Percentiles rank a stretch among this genome's conserved stretches.
phyloP scores from a whole-genome alignment of 2,797 vertebrate genomes.

The Pyrrhura leucotis region DNA sequence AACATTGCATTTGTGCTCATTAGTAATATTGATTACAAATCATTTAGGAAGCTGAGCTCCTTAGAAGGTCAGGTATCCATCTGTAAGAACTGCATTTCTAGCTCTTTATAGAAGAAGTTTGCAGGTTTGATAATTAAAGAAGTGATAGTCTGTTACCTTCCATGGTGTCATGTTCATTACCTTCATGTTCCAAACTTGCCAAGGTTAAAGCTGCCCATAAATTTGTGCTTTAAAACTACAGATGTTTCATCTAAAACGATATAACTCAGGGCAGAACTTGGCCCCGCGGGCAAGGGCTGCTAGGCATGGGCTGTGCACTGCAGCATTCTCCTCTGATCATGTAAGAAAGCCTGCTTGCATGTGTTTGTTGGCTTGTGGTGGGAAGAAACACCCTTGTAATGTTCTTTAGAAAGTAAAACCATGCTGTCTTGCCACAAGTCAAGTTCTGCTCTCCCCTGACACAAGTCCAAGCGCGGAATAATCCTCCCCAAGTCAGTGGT shows the following conservation, averaged over 20 bases:
- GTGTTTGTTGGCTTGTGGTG: conserved; percentile 10
- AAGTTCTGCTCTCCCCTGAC: conserved; percentile 44
- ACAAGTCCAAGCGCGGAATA: conserved; percentile 45
- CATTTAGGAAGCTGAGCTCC: conserved; percentile 27
- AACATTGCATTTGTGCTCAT: conserved; percentile 55
- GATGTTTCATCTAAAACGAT: neutral
- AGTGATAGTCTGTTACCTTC: neutral
- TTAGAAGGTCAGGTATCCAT: conserved; percentile 54
- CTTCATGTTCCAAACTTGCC: conserved; percentile 18
- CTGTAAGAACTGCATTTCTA: conserved; percentile 55
- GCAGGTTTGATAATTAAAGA: conserved; percentile 34
- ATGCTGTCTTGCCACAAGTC: conserved; percentile 28
- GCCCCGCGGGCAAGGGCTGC: neutral
- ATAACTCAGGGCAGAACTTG: neutral
- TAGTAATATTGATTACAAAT: conserved; percentile 66
- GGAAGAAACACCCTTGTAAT: conserved; percentile 41
- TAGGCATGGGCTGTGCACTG: neutral
- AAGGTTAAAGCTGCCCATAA: neutral
- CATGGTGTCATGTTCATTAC: neutral
- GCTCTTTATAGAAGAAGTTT: neutral
- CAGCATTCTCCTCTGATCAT: neutral
- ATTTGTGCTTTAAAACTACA: conserved; percentile 24
- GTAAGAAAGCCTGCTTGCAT: neutral
- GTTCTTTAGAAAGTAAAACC: conserved; percentile 45
- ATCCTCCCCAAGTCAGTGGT: conserved; percentile 16